Base-by-base conservation (phyloP, 2,113 vertebrate species). In the Gobius niger region DNA sequence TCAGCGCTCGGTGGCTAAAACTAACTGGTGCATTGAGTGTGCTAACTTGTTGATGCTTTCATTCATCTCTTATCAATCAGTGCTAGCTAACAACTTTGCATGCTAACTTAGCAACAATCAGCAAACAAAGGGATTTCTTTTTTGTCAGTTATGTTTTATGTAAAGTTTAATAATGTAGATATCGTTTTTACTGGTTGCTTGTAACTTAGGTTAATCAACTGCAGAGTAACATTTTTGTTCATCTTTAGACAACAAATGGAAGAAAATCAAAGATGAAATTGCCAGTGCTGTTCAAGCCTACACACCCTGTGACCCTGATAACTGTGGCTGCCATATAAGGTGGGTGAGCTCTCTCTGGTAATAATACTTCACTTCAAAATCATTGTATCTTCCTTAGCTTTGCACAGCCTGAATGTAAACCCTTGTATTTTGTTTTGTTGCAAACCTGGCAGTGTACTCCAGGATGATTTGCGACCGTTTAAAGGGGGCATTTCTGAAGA, bases 271-370 rank as follows among this genome's bases (percentile, higher is more conserved):
- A 40, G 72, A 69, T 4, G 77, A 62, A 7, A 82, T 93, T 11
- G 77, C 89, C 1, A 69, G 81, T 57, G 93, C 93, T 44, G 85
- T 94, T 68, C 81, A 87, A 65, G 85, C 50, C 13, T 92, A 96
- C 73, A 72, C 82, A 40, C 90, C 94, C 0, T 99, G 96, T 72
- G 84, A 75, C 65, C 91, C 93, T 74, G 91, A 76, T 71, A 96
- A 97, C 80, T 97, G 96, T 75, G 95, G 94, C 91, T 99, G 97
- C 83, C 91, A 98, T 79, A 86, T 88, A 15, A 90, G 93, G 97
- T 99, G 47, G 9, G 47, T 64, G 62, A 63, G 56, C 0, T 2
- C 0, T 0, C 0, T 19, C 51, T 7, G n/a, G 44, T 14, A 4
- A 54, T 15, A 9, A 46, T 42, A 62, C 9, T 44, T 10, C 0